Conservation (phyloP, 2,888 invertebrate genomes). For the Erynnis tages region DNA sequence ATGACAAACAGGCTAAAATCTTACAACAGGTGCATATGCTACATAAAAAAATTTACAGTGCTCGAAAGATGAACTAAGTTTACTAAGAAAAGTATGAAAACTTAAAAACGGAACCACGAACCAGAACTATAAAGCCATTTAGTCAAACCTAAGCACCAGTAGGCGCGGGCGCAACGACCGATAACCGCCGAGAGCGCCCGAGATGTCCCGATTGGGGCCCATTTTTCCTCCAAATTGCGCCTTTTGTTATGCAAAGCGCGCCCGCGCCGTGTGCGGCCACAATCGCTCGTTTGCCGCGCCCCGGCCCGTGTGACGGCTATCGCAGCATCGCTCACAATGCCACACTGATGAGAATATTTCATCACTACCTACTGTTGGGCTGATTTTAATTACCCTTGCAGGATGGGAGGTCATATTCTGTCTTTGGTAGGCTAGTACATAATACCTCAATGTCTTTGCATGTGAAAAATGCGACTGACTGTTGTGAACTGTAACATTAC, state of each 20-base stretch:
- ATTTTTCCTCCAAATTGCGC: slow-evolving; percentile 80
- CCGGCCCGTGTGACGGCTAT: slow-evolving; percentile 73
- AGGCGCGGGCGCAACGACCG: slow-evolving; percentile 48
- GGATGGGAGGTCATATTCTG: slow-evolving; percentile 25
- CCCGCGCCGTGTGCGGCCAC: slow-evolving; percentile 76
- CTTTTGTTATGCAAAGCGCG: slow-evolving; percentile 81
- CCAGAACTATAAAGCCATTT: background rate
- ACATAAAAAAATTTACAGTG: too few species aligned
- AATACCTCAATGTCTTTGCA: too few species aligned
- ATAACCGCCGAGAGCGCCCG: slow-evolving; percentile 45
- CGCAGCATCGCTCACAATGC: slow-evolving; percentile 69
- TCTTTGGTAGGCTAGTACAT: too few species aligned
- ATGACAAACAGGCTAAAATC: too few species aligned
- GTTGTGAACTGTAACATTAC: background rate
- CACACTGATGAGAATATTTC: slow-evolving; percentile 77
- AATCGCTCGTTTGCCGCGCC: slow-evolving; percentile 65
- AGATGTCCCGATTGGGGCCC: slow-evolving; percentile 62
- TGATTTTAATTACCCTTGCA: slow-evolving; percentile 36
- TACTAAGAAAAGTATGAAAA: background rate
- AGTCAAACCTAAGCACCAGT: slow-evolving; percentile 37
- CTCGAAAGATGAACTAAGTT: too few species aligned
- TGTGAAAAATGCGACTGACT: too few species aligned
- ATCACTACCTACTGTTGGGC: slow-evolving; percentile 51
- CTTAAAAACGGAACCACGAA: too few species aligned
- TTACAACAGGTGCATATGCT: too few species aligned